Base-by-base conservation (phyloP, 2,797 vertebrate genomes). In the Sebastes vulpes region DNA sequence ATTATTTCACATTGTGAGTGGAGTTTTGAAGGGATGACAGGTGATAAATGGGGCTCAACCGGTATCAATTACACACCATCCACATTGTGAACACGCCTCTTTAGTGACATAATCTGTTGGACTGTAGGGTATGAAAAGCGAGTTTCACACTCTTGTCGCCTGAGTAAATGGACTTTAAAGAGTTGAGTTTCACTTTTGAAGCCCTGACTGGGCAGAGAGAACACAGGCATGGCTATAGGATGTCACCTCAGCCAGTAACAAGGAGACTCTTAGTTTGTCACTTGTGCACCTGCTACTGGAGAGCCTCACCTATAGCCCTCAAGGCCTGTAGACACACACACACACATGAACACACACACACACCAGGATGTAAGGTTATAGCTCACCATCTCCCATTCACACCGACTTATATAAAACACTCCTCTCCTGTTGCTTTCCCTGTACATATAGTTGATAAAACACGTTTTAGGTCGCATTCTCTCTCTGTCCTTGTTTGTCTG, bases 241-340 rank as follows among this genome's bases (percentile, higher is more conserved):
- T 79, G 72, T 81, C 69, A 59, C 42, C 21, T 82, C 54, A 74
- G 75, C 79, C 53, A 80, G 69, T 63, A 52, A 66, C 58, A 84
- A 78, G 32, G 50, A 52, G 23, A 54, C 50, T 56, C 32, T 35
- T 35, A 35, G 32, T 79, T 75, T 89, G 81, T 82, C 73, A 72
- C 72, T 58, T 63, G 65, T 65, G 63, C 81, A 91, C 82, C 87
- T 86, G 87, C 73, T 81, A 8, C 61, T 67, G 64, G 58, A 78
- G 60, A 71, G 38, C 83, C 85, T 93, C 75, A 75, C 88, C 89
- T 80, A n/a, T 48, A 14, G 11, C 77, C 92, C 87, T 84, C 16
- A 4, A 89, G 88, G 80, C 75, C 76, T 53, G 60, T 23, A 54
- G 25, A 60, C 66, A 56, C 38, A 79, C 46, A 68, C 52, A 42